Evolutionary conservation across 2,888 invertebrate genomes (phyloP), one percentile per base, ranked within the genome.

Genomic region (Microplitis deprimator): DNA sequence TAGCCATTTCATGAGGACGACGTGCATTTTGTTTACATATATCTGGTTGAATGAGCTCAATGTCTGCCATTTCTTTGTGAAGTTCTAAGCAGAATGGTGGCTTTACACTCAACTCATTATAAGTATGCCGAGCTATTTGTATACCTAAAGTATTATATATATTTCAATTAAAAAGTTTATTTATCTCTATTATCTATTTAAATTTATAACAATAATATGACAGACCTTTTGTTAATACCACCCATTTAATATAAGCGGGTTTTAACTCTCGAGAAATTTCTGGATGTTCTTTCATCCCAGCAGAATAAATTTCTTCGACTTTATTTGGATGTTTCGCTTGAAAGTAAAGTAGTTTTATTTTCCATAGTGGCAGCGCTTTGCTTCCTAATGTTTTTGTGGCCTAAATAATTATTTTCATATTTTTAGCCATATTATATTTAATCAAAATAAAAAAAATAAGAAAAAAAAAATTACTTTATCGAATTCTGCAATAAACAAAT

Each of bases 181-280:
- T 41, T 62, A 76, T 20, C 20, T 20, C 20, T 20, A 20, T 20
- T 1, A 20, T 29, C 29, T 29, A 29, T 29, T 29, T 29, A 29
- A 60, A 61, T 40, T 8, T 20, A 13, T 68, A 61, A 10, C 8
- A 41, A 73, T 60, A 69, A 17, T 62, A n/a, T 62, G 4, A 62
- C 59, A 62, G 13, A 89, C 90, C 85, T 86, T 89, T 89, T n/a
- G 86, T 86, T 41, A 91, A 81, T 38, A 89, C 92, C 38, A 92
- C 82, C 92, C 93, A 94, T 84, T 93, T 91, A 0, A 94, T 88
- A 76, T 93, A 92, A 82, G 91, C 91, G 0, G 93, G 92, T 88
- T 93, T 94, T 38, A 94, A 89, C 39, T 91, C 88, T 77, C 91
- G 87, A 1, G 92, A 85, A 67, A 93, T 89, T 77, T 87, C 88